Evolutionary conservation across 2,888 invertebrate species (phyloP), one percentile per base, ranked within the genome.

Genomic region (Drosophila birchii): DNA sequence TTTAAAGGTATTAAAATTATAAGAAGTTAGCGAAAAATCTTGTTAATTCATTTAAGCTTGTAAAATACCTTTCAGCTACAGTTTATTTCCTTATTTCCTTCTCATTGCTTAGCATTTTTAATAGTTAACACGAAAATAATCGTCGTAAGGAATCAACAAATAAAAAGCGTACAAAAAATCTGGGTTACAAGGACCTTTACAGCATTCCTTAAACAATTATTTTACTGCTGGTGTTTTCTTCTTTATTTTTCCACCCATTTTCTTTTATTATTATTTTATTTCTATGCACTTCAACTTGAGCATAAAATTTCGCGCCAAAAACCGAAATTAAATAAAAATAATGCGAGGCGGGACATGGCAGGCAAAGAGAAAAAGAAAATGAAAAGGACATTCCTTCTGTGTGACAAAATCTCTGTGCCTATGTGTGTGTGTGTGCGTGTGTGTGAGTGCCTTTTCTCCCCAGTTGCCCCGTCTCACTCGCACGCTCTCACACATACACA

Each of bases 321-420:
- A 39, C 32, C 41, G 38, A 45, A 64, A 36, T 41, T 41, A 18
- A 23, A 51, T 68, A 56, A 49, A 47, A 36, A 32, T 36, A 29
- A n/a, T 36, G 26, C 20, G 32, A 23, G 34, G 23, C 49, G 43
- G 34, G 53, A 55, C 61, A 54, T 32, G 44, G 20, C 23, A 4
- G 63, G 32, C 14, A 26, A 18, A 18, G 14, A 53, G 70, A 51
- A 53, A 53, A 36, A 38, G 47, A 23, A 41, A 68, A 49, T 41
- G 16, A 59, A 66, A 67, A 66, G 70, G 73, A 70, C 69, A 70
- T 72, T 70, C 36, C 49, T 55, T 32, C 51, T 54, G 64, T 60
- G 80, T 70, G 80, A 77, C 79, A 83, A 80, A 82, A 83, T 77
- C 41, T 57, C 44, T 56, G 54, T 41, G 45, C 16, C 23, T 41